A percentile compares a stretch with the other conserved stretches of the same genome.
phyloP scores from a whole-genome alignment of 2,113 vertebrate genomes.

The Neodontobutis hainanensis region DNA sequence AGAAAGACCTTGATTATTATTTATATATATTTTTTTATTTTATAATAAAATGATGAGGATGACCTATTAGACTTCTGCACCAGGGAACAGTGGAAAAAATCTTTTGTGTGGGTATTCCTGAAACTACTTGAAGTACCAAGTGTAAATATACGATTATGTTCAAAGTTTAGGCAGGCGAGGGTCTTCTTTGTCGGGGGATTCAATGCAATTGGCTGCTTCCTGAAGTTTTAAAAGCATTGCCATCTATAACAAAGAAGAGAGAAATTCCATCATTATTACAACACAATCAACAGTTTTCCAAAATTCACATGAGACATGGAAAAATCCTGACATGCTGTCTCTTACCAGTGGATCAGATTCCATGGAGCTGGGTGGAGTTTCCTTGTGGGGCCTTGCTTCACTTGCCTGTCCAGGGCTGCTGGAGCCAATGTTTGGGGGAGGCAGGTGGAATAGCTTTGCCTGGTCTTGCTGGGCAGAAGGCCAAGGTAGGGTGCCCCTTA shows the following conservation, averaged over 20 bases:
- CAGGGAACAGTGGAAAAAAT: constrained; percentile 36
- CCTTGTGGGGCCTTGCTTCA: constrained; percentile 87
- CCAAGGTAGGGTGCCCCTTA: constrained; percentile 95
- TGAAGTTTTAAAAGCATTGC: constrained; percentile 99
- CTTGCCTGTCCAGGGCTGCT: constrained; percentile 84
- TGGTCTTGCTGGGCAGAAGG: constrained; percentile 96
- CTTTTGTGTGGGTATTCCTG: constrained; percentile 33
- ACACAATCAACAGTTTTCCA: not conserved
- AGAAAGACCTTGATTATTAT: constrained; percentile 6
- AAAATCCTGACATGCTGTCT: not conserved
- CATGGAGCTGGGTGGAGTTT: constrained; percentile 90
- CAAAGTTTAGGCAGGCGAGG: constrained; percentile 85
- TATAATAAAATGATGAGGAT: constrained; percentile 35
- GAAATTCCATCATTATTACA: not conserved
- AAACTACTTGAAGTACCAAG: constrained; percentile 26
- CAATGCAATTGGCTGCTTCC: constrained; percentile 97
- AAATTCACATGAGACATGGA: not conserved
- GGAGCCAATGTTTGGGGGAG: constrained; percentile 87
- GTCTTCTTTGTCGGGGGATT: constrained; percentile 95
- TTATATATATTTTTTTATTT: constrained; percentile 21
- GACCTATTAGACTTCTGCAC: constrained; percentile 11
- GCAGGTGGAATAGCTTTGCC: constrained; percentile 94
- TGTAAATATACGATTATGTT: constrained; percentile 37
- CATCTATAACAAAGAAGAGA: constrained; percentile 82
- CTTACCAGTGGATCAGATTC: constrained; percentile 94